Conservation (phyloP, 2,113 vertebrate genomes). For the Alligator sinensis region DNA sequence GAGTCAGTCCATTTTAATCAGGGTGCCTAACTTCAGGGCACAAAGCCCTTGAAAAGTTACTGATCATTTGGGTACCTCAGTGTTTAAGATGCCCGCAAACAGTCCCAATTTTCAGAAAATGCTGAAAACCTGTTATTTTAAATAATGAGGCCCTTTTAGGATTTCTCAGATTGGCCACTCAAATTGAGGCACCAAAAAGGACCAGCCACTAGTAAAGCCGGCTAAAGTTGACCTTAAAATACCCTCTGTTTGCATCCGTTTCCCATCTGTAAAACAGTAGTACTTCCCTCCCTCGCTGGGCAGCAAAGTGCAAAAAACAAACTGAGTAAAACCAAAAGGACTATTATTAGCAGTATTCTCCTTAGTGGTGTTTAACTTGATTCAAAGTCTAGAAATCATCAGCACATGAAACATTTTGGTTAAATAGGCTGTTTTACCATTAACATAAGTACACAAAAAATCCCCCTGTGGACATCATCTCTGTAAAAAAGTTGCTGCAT, state of each 20-base stretch:
- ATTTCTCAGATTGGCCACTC: neutral
- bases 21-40: neutral
- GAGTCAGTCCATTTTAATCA: neutral
- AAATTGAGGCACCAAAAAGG: neutral
- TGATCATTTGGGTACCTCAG: neutral
- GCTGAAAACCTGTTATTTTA: neutral
- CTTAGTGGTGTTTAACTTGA: neutral
- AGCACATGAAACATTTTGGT: neutral
- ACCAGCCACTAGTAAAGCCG: neutral
- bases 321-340: neutral
- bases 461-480: neutral
- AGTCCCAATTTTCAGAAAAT: neutral
- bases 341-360: neutral
- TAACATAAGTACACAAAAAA: neutral
- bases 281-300: neutral
- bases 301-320: neutral
- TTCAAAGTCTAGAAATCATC: neutral
- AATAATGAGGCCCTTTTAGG: neutral
- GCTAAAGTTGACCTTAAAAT: neutral
- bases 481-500: neutral
- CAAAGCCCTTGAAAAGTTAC: neutral
- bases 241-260: neutral
- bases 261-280: neutral
- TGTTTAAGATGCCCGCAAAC: too few species aligned
- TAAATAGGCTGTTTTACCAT: neutral